Evolutionary conservation across 2,888 invertebrate species (phyloP).

Genomic region (Tiphia femorata): DNA sequence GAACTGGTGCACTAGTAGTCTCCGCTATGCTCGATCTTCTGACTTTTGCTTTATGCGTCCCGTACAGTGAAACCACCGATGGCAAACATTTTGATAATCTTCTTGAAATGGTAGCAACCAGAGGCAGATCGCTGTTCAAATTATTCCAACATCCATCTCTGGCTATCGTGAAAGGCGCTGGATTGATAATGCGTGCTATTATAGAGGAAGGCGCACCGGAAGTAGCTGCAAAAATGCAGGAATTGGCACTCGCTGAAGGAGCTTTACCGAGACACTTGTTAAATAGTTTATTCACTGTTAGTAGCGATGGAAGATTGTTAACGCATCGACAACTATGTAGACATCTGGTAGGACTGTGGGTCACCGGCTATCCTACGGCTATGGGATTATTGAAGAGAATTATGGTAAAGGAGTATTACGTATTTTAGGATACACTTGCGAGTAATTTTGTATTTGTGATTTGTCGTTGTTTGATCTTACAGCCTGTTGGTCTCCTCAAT

Average conservation of each 20-base stretch:
- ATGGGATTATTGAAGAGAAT: slow-evolving; percentile 88
- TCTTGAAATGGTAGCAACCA: slow-evolving; percentile 92
- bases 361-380: slow-evolving; percentile 93
- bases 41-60: slow-evolving; percentile 97
- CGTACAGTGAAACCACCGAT: slow-evolving; percentile 99
- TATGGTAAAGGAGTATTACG: slow-evolving; percentile 75
- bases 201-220: slow-evolving; percentile 97
- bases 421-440: slow-evolving; percentile 1
- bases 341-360: slow-evolving; percentile 96
- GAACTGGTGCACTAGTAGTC: slow-evolving; percentile 95
- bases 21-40: slow-evolving; percentile 98
- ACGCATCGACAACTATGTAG: slow-evolving; percentile 93
- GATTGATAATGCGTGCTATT: slow-evolving; percentile 95
- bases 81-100: slow-evolving; percentile 95
- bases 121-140: slow-evolving; percentile 91
- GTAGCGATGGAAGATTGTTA: slow-evolving; percentile 83
- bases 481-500: slow-evolving; percentile 93
- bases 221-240: slow-evolving; percentile 94
- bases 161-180: slow-evolving; percentile 98
- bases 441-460: slow-evolving; percentile 27
- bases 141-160: slow-evolving; percentile 96
- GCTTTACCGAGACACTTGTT: slow-evolving; percentile 94
- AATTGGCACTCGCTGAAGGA: slow-evolving; percentile 95
- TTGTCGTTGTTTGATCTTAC: slow-evolving; percentile 26
- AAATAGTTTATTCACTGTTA: slow-evolving; percentile 87